Base-by-base conservation (phyloP, 2,888 invertebrate genomes). In the Torymus auratus region DNA sequence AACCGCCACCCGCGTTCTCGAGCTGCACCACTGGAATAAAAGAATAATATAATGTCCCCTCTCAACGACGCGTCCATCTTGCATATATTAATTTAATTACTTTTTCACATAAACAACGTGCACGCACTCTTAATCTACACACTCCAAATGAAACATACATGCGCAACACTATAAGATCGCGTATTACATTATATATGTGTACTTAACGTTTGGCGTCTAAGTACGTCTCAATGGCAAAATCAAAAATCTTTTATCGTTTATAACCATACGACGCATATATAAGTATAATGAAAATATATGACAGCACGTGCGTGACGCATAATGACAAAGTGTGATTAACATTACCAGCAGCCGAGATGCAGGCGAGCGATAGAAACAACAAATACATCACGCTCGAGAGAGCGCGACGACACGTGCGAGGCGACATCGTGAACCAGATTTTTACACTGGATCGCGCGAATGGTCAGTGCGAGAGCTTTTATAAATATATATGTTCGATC, bases 21-120 rank as follows among this genome's bases (percentile, higher is more conserved):
- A 58, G n/a, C 65, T 61, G 60, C n/a, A 72, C 53, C 58, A 14
- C 79, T 79, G 56, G 56, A 71, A 75, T 56, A 70, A 58, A 74
- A 28, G 7, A 41, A 7, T 7, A 41, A 7, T 20, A 7, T 41
- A 41, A 41, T 41, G 5, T 41, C 41, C 7, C 41, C 41, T 41
- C 41, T 20, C 2, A 20, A 20, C 20, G 20, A 2, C 20, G 20
- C 2, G 1, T 20, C 20, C 2, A 20, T 20, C 20, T 41, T 41
- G 41, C 7, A 10, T 41, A 41, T 41, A 41, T 41, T 41, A 41
- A 41, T 41, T 41, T 41, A 41, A 41, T 41, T 41, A 41, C 7
- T 28, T 28, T 7, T 28, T 28, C 7, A 1, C 28, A 28, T 28
- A 28, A 0, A 28, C 28, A 2, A 28, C 28, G 28, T 28, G 28